Base-by-base conservation (phyloP, 2,888 invertebrate genomes). In the Lampropteryx suffumata region DNA sequence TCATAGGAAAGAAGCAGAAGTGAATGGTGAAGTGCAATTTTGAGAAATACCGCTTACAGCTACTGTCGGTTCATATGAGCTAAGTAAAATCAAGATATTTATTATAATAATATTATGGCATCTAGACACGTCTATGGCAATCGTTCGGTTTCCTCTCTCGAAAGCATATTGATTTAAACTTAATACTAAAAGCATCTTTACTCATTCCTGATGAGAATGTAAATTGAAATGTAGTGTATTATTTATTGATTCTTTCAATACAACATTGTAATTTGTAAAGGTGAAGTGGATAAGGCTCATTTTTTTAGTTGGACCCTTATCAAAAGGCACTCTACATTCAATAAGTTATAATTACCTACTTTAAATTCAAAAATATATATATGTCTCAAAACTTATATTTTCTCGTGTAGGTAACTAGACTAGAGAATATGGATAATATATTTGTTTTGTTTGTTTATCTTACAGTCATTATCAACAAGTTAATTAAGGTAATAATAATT, bases 81-180 rank as follows among this genome's bases (percentile, higher is more conserved):
- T 82, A 79, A 69, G 62, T 71, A 68, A 71, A 65, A 68, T 67
- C 73, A 75, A 61, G 41, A 33, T 49, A 52, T 57, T 49, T 43
- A 49, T 48, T 51, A 50, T 35, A 73, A 72, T 77, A 79, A n/a
- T n/a, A n/a, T n/a, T 86, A 88, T 88, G 88, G 88, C 88, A 87
- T 85, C 84, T 80, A 80, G 76, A 85, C 80, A 78, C 74, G 72
- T 11, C 71, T 84, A 87, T 84, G 87, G 87, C 87, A 85, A 80
- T 74, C 73, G 67, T 66, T 70, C 67, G 62, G 67, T 71, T 71
- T 63, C 62, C 59, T 60, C 47, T 56, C 53, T 58, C 55, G 53
- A 56, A 48, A 57, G 55, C 56, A 51, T 52, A 52, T 39, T 41
- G 21, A 56, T 54, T 45, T 24, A 26, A 57, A 50, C 50, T 55